Evolutionary conservation across 1,140 invertebrate species (phyloP), one percentile per base, ranked within the genome.

Genomic region (Drosophila nannoptera): DNA sequence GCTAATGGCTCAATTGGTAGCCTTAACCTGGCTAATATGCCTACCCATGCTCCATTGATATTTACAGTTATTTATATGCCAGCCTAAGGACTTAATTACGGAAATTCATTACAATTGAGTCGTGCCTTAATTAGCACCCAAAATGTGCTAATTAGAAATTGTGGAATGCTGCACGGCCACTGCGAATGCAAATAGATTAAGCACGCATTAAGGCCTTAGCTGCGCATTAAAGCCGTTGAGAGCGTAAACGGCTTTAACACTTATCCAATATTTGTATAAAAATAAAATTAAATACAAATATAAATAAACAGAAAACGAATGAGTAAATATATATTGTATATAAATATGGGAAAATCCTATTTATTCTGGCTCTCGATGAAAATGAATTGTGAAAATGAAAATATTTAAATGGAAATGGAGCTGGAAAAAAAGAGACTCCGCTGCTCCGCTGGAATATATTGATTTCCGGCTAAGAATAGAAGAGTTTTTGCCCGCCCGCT

Each of bases 1-100:
- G 42, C 68, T 72, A 67, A 67, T 72, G 33, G 52, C 69, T 72
- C 62, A 68, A 72, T 72, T 68, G 33, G 31, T 11, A 48, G 22
- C 11, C 36, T 7, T n/a, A 33, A 8, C 31, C 22, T n/a, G 32
- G 16, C 35, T 45, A 54, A 4, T 29, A 38, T 7, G 12, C 45
- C 4, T 14, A 33, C 48, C 31, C 8, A 32, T n/a, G 29, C 40
- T 9, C 8, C 60, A 65, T 65, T 64, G 61, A 64, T 55, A 45
- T 55, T 33, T 45, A 36, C 8, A 14, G 12, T 9, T 22, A 61
- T 63, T 54, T 35, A 55, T 64, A 22, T 31, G 16, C 32, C 16
- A 11, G 38, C 40, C 42, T 38, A 11, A 42, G 9, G 9, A 35
- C 11, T 31, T 64, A 64, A 64, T 64, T 64, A 64, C 32, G 4